Evolutionary conservation across 2,113 vertebrate genomes (phyloP), one percentile per base, ranked within the genome.

Genomic region (Pogona vitticeps): DNA sequence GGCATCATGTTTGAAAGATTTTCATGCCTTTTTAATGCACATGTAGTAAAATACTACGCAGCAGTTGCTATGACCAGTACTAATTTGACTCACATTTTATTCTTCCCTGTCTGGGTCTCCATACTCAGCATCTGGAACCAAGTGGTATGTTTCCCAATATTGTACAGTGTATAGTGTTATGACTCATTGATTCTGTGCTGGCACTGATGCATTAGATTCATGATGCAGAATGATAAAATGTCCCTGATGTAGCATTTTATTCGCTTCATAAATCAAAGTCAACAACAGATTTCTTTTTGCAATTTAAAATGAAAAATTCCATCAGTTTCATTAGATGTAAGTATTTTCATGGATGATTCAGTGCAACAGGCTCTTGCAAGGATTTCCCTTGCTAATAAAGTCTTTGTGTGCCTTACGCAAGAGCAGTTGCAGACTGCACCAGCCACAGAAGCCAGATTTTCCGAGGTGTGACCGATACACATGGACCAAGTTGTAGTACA

Each of bases 231-330:
- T 83, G 65, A 91, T 91, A 85, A 91, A 90, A 77, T 86, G 79
- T 63, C 75, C 80, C 82, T 87, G 76, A 82, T 80, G 56, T 59
- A 87, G 71, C 40, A 65, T 73, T 87, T 91, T 89, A 92, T 88
- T 88, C 70, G 80, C 84, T 87, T 91, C 82, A 90, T 93, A 92
- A 90, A 92, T 93, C 88, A 89, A 81, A 84, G 81, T 56, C 61
- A 82, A 70, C 75, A 61, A 56, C 82, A 70, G 83, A 75, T 73
- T 15, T 28, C 91, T 92, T 83, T 76, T 84, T 75, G 78, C 88
- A 88, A 89, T 52, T 38, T 84, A 36, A 81, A 85, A 83, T 6
- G 14, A 86, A 84, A 88, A 81, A 36, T 86, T 73, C 67, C 88
- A 85, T 80, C 85, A 79, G 82, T 86, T 71, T 59, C 26, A 71